These are phyloP conservation scores for Cryptotermes secundus DNA, from an alignment of 1,140 invertebrate genomes.

Conservation along the genomic window DNA sequence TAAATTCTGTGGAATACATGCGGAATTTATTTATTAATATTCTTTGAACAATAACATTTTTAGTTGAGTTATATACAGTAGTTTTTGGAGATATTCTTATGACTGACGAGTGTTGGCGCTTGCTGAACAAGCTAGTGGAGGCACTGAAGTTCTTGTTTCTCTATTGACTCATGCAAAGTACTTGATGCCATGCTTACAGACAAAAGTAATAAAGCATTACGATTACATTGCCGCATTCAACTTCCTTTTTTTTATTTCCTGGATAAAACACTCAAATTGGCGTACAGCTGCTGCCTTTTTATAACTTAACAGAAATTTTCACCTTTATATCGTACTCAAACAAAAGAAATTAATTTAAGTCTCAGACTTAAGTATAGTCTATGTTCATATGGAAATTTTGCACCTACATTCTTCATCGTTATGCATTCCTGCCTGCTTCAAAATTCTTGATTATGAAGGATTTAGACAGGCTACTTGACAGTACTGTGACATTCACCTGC, in stretches of 20 bases:
- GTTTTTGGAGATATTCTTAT: no score
- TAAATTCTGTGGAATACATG: no score
- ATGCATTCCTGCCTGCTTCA: not conserved
- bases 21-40: no score
- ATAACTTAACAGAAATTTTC: not conserved
- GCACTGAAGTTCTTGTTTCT: not conserved
- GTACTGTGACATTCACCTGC: no score
- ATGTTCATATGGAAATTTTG: not conserved
- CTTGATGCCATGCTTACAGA: not conserved
- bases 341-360: not conserved
- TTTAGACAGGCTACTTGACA: no score
- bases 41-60: no score
- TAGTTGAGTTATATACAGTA: no score
- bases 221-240: not conserved
- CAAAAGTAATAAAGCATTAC: not conserved
- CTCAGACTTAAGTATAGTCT: not conserved
- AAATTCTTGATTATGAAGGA: not conserved
- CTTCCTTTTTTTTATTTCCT: not conserved
- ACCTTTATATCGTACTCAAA: not conserved
- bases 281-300: not conserved
- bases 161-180: not conserved
- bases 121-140: not conserved
- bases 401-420: not conserved
- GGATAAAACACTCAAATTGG: not conserved
- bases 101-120: not conserved